Base-by-base conservation (phyloP, 1,140 invertebrate species). In the Ectropis grisescens region DNA sequence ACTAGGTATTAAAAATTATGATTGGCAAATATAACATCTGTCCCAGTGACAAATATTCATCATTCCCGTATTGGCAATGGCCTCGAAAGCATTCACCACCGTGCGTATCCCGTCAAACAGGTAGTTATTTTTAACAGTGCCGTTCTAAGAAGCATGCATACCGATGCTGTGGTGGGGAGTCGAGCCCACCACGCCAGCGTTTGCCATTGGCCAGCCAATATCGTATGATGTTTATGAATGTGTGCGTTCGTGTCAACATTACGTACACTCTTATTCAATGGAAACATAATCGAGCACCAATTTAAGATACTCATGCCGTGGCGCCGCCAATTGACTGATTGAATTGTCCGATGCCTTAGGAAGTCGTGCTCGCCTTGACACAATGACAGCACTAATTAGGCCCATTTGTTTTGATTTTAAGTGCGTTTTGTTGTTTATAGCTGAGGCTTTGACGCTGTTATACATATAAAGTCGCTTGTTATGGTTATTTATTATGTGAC, bases 71-170 rank as follows among this genome's bases (percentile, higher is more conserved):
- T 52, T 55, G 58, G 44, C 53, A 65, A 55, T 64, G 66, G 58
- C 66, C 69, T 66, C 60, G 54, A 55, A 57, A 44, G 41, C 37
- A 40, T 38, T 30, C 40, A 37, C 29, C 43, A 37, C 40, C 48
- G 41, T 49, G 48, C 52, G 45, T 46, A 48, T 51, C 55, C 47
- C 41, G 50, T 51, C 46, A 53, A 68, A 66, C 67, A 58, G 55
- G 69, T 70, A 50, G 58, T 74, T 72, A 78, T 72, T 78, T 72
- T 71, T 74, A 74, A 57, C 67, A 60, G 60, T 64, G 58, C 60
- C 58, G 52, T 62, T 78, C 57, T 60, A 49, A 61, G 51, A 58
- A 56, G 39, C 59, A 57, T 58, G 52, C 71, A 79, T 80, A 70
- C 75, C 70, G 35, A 55, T 41, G 50, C 27, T 49, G 37, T 67